Conservation (phyloP, 2,797 vertebrate genomes). For the Decapterus maruadsi region DNA sequence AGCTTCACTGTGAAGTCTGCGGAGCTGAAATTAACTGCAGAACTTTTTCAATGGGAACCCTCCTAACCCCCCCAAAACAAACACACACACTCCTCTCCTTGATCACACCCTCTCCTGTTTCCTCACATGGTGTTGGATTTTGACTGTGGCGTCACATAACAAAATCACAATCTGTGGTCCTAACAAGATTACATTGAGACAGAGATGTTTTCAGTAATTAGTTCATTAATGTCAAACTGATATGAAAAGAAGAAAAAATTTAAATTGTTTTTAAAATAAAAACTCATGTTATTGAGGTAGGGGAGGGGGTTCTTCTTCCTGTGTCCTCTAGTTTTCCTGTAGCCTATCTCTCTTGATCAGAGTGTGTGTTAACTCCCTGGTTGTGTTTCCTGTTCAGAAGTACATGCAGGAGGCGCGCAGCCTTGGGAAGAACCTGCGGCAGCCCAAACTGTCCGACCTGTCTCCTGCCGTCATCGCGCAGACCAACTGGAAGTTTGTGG, state of each 20-base stretch:
- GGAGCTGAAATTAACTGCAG: too few relatives aligned
- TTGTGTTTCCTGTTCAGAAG: constrained; percentile 84
- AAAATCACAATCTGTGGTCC: too few relatives aligned
- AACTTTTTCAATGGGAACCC: too few relatives aligned
- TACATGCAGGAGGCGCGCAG: constrained; percentile 94
- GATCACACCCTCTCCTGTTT: constrained; percentile 4
- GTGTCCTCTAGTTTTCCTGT: too few relatives aligned
- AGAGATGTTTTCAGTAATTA: neutral
- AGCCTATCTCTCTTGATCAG: neutral
- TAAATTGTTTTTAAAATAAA: too few relatives aligned
- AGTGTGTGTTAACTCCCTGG: neutral
- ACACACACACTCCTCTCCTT: neutral
- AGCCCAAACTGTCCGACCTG: constrained; percentile 94
- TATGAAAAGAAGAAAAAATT: too few relatives aligned
- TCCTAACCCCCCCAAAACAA: too few relatives aligned
- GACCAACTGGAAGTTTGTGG: constrained; percentile 97
- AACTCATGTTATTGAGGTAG: too few relatives aligned
- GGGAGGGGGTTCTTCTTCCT: too few relatives aligned
- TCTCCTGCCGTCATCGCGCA: constrained; percentile 95
- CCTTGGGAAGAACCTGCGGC: constrained; percentile 92
- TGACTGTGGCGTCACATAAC: neutral
- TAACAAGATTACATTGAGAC: neutral
- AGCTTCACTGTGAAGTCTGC: too few relatives aligned
- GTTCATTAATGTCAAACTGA: too few relatives aligned
- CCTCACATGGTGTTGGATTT: neutral